These are phyloP conservation scores for Caenorhabditis sulstoni DNA, from an alignment of 2,888 invertebrate species.

Conservation along the genomic window DNA sequence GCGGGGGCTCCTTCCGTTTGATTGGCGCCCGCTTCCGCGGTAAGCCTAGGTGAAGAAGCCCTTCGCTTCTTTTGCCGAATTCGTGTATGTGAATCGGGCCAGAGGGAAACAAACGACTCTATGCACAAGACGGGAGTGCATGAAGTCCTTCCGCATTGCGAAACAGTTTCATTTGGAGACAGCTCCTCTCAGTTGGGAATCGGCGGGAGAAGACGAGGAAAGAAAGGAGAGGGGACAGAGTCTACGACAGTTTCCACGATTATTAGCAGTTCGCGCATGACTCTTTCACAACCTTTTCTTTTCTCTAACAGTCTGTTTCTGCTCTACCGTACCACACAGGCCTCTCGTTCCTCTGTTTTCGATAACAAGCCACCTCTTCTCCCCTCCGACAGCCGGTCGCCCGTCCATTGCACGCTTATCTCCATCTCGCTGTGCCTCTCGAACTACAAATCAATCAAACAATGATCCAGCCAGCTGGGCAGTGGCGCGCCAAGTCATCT, in stretches of 20 bases:
- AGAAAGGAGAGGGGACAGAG: no score
- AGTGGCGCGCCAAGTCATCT: slow-evolving; percentile 45
- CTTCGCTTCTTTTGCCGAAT: slow-evolving; percentile 29
- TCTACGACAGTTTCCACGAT: slow-evolving; percentile 3
- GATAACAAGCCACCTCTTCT: slow-evolving; percentile 3
- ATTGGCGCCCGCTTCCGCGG: slow-evolving; percentile 51
- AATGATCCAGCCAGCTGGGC: slow-evolving; percentile 54
- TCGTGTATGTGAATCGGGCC: slow-evolving; percentile 24
- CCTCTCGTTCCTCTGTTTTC: slow-evolving; percentile 1
- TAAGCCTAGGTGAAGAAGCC: slow-evolving; percentile 51
- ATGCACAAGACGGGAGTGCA: background rate
- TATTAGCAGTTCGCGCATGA: background rate
- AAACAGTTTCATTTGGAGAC: slow-evolving; percentile 12
- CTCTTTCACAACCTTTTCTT: background rate
- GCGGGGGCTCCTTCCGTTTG: slow-evolving; percentile 19
- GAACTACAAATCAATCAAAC: slow-evolving; percentile 59
- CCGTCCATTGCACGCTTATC: slow-evolving; percentile 43
- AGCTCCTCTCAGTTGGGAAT: background rate
- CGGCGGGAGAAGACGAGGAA: no score
- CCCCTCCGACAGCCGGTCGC: slow-evolving; percentile 35
- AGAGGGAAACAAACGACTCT: background rate
- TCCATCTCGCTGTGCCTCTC: slow-evolving; percentile 30
- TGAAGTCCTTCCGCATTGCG: slow-evolving; percentile 22
- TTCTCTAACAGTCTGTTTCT: background rate
- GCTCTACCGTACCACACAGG: slow-evolving; percentile 8